These are phyloP conservation scores for Colinus virginianus DNA, from an alignment of 2,113 vertebrate genomes.

Conservation along the genomic window DNA sequence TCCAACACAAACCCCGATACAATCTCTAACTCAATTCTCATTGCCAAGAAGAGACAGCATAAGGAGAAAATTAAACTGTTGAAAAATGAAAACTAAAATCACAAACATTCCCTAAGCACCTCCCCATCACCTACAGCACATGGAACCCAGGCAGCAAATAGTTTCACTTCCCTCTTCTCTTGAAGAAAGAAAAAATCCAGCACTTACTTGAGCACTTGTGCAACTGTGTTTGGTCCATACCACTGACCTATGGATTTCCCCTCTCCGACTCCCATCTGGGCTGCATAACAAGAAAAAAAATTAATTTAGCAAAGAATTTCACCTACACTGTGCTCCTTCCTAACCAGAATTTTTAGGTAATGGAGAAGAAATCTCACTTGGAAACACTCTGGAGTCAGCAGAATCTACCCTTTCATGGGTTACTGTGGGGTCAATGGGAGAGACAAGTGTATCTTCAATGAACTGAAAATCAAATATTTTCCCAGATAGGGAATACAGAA, in stretches of 20 bases:
- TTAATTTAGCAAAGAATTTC: neutral
- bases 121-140: neutral
- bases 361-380: neutral
- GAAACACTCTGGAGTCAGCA: neutral
- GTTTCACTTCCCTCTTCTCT: neutral
- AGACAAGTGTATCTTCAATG: neutral
- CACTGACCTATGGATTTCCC: conserved; percentile 98
- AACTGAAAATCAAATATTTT: neutral
- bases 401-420: neutral
- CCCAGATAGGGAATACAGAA: neutral
- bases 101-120: neutral
- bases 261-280: conserved; percentile 99
- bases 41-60: neutral
- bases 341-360: neutral
- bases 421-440: neutral
- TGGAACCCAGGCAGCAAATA: neutral
- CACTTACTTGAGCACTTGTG: conserved; percentile 97
- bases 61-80: neutral
- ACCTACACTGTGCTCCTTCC: neutral
- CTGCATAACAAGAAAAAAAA: conserved; percentile 75
- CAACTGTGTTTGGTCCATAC: conserved; percentile 98
- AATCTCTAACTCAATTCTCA: neutral
- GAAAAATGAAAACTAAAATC: neutral
- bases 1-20: neutral
- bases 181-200: neutral